Conservation (phyloP, 2,113 vertebrate genomes). For the Tricholaema leucomelas region DNA sequence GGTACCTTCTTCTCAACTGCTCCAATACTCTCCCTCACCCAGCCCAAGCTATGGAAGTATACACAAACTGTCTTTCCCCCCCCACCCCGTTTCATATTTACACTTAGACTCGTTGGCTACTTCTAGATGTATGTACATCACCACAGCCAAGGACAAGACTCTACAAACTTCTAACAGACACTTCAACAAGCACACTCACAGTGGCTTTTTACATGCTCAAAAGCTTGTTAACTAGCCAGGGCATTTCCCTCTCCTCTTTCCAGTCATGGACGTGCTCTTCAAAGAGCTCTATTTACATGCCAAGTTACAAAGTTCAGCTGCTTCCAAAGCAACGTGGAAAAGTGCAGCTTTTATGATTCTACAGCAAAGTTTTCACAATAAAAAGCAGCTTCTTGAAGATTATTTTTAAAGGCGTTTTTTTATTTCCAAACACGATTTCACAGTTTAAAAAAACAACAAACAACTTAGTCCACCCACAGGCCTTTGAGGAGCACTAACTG, state of each 20-base stretch:
- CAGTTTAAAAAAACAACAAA: neutral
- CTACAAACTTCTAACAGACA: neutral
- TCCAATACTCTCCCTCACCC: fast-evolving
- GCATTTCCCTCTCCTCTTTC: neutral
- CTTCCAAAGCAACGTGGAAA: constrained; percentile 48
- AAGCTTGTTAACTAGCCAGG: neutral
- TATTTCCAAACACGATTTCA: constrained; percentile 19
- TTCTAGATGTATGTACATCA: neutral
- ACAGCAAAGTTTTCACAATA: constrained; percentile 38
- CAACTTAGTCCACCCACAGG: neutral
- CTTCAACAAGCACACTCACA: neutral
- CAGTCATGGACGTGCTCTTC: constrained; percentile 5
- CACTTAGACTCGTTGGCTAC: fast-evolving
- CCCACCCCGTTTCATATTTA: neutral
- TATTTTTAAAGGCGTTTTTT: neutral
- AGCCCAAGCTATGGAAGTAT: neutral
- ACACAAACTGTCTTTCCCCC: neutral
- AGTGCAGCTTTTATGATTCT: constrained; percentile 44
- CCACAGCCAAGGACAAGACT: neutral
- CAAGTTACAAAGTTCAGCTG: constrained; percentile 62
- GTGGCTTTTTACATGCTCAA: neutral
- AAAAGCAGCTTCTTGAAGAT: constrained; percentile 6
- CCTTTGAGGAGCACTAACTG: neutral
- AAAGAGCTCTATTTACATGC: constrained; percentile 60
- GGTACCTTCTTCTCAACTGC: neutral